Evolutionary conservation across 1,140 invertebrate genomes (phyloP).

Genomic region (Diabrotica virgifera): DNA sequence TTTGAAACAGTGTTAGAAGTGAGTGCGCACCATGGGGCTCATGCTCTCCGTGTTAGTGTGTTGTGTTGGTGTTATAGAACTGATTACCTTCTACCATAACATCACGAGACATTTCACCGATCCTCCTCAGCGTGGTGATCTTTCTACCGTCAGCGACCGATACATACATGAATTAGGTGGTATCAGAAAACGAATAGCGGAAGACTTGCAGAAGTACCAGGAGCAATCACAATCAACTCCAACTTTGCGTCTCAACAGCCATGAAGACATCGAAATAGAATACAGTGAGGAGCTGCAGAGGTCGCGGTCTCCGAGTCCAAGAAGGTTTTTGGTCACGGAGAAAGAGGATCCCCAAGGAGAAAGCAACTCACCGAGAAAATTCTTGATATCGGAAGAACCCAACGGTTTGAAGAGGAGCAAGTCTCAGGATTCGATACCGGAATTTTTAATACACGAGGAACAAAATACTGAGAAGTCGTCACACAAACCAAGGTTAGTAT

Average conservation of each 20-base stretch:
- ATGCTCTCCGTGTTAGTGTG: constrained; percentile 67
- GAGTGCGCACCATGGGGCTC: constrained; percentile 57
- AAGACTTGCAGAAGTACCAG: constrained; percentile 10
- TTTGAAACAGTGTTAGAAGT: constrained; percentile 13
- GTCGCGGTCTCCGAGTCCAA: constrained; percentile 27
- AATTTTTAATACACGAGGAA: constrained; percentile 29
- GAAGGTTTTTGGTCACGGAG: constrained; percentile 30
- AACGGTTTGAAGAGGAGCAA: constrained; percentile 17
- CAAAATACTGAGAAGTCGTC: constrained; percentile 9
- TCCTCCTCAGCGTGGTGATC: constrained; percentile 1
- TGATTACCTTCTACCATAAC: constrained; percentile 58
- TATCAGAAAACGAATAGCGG: constrained; percentile 9
- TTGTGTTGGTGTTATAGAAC: constrained; percentile 69
- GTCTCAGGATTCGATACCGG: constrained; percentile 26
- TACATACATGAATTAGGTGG: constrained; percentile 24
- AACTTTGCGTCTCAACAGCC: constrained; percentile 22
- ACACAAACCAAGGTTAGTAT: constrained; percentile 4
- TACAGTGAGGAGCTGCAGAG: constrained; percentile 17
- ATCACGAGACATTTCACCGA: constrained; percentile 42
- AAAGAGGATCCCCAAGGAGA: constrained; percentile 11
- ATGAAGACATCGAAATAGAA: constrained; percentile 33
- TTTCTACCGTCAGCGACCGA: constrained; percentile 15
- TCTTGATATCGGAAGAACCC: constrained; percentile 26
- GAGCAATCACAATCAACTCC: constrained; percentile 5
- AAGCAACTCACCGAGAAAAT: constrained; percentile 18